Conservation (phyloP, 2,113 vertebrate species). For the cat (Felis catus) region F.catus_Fca126_mat1.0 CM031411.1:22433001-22433500, state of each 20-base stretch:
- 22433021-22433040: not conserved
- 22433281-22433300: not conserved
- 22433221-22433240: not conserved
- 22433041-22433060: not conserved
- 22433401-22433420: not conserved
- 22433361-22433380: not conserved
- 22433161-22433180: not conserved
- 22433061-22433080: too few relatives aligned
- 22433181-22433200: not conserved
- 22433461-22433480: not conserved
- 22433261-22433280: not conserved
- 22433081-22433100: not conserved
- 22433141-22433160: too few relatives aligned
- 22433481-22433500: not conserved
- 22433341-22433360: slow-evolving; percentile 13
- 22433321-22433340: slow-evolving; percentile 5
- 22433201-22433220: not conserved
- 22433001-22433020: not conserved
- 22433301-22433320: slow-evolving; percentile 2
- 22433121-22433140: too few relatives aligned
- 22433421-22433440: not conserved
- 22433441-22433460: not conserved
- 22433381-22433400: not conserved
- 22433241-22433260: not conserved
- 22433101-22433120: not conserved